Evolutionary conservation across 2,797 vertebrate genomes (phyloP).

Genomic region (Hippopotamyrus pictus): DNA sequence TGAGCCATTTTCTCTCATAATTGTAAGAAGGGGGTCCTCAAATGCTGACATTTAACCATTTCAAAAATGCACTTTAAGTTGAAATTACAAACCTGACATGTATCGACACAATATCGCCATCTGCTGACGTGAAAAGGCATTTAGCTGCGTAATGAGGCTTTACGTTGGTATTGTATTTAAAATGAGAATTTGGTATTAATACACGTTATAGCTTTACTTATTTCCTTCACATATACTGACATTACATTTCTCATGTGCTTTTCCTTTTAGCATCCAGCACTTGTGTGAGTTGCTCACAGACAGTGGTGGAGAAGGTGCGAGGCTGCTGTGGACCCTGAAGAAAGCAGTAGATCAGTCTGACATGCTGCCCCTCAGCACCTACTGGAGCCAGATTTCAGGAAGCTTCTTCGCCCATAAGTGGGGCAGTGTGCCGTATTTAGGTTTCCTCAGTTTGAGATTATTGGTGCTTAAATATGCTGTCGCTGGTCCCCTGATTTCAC

Average conservation of each 20-base stretch:
- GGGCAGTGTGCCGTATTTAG: background rate
- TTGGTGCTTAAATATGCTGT: too few species aligned
- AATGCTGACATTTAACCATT: background rate
- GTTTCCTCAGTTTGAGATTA: background rate
- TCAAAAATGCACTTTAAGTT: background rate
- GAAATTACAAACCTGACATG: background rate
- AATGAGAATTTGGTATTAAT: background rate
- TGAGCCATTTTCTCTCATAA: background rate
- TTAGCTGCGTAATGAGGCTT: background rate
- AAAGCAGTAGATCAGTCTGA: background rate
- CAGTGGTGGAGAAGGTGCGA: conserved; percentile 90
- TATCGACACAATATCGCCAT: conserved; percentile 16
- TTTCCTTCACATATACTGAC: background rate
- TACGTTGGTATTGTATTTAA: background rate
- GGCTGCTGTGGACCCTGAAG: too few species aligned
- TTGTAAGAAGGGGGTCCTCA: background rate
- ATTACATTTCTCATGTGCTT: background rate
- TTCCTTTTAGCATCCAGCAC: conserved; percentile 69
- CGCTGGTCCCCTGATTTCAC: too few species aligned
- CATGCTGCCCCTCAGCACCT: background rate
- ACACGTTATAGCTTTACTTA: background rate
- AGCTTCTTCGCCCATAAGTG: background rate
- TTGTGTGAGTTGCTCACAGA: conserved; percentile 88
- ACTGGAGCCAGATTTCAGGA: background rate
- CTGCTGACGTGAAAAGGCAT: background rate